These are phyloP conservation scores for Cantharis rufa DNA, from an alignment of 2,888 invertebrate genomes.

Conservation along the genomic window DNA sequence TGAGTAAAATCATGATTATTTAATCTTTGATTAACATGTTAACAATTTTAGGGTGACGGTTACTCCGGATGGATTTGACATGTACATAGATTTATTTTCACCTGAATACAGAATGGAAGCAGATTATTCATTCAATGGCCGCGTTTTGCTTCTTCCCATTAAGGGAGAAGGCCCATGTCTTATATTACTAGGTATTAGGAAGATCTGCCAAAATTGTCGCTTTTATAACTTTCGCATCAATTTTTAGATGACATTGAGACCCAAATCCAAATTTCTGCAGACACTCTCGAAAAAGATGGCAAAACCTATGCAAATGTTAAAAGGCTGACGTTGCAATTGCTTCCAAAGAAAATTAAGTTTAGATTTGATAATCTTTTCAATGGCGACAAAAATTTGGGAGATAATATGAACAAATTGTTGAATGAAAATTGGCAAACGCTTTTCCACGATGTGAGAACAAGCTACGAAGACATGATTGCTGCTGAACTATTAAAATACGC, in stretches of 20 bases:
- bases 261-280: conserved; percentile 65
- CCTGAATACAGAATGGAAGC: conserved; percentile 63
- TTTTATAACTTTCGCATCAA: neutral
- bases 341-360: conserved; percentile 64
- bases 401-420: conserved; percentile 51
- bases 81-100: neutral
- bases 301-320: conserved; percentile 66
- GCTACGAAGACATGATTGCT: conserved; percentile 66
- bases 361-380: conserved; percentile 69
- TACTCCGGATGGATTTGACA: neutral
- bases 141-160: conserved; percentile 66
- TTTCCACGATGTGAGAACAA: conserved; percentile 59
- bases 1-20: conserved; percentile 39
- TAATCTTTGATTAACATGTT: neutral
- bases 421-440: conserved; percentile 50
- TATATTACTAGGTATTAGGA: conserved; percentile 64
- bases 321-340: conserved; percentile 66
- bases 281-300: conserved; percentile 65
- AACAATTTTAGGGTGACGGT: neutral
- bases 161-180: conserved; percentile 68
- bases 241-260: conserved; percentile 45
- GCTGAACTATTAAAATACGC: neutral
- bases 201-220: neutral
- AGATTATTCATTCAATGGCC: conserved; percentile 68
- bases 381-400: conserved; percentile 45